phyloP scores from a whole-genome alignment of 2,797 vertebrate species.

The Dicrostonyx torquatus region DNA sequence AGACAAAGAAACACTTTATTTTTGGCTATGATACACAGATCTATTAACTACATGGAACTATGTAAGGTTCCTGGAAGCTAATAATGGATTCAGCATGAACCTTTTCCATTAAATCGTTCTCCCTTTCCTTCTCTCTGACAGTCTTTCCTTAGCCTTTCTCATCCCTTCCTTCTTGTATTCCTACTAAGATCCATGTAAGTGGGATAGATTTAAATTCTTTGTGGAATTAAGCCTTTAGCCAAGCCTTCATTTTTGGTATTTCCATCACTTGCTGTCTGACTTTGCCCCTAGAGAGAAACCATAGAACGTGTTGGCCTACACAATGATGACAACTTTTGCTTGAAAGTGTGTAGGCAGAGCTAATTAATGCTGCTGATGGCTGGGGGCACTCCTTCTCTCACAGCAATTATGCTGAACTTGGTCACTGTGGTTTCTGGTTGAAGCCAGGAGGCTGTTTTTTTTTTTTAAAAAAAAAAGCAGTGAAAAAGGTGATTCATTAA shows the following conservation, averaged over 20 bases:
- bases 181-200: background rate
- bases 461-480: background rate
- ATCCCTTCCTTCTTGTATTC: background rate
- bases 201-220: background rate
- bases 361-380: slow-evolving; percentile 58
- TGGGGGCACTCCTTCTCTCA: background rate
- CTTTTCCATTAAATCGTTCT: background rate
- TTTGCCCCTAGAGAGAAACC: slow-evolving; percentile 35
- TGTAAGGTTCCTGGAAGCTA: background rate
- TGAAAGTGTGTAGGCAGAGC: slow-evolving; percentile 58
- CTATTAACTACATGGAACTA: background rate
- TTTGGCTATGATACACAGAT: background rate
- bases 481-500: slow-evolving; percentile 64
- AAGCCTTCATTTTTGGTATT: background rate
- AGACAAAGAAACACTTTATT: background rate
- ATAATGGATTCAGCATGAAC: background rate
- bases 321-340: slow-evolving; percentile 49
- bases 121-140: background rate
- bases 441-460: slow-evolving; percentile 27
- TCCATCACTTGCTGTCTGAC: background rate
- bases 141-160: background rate
- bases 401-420: slow-evolving; percentile 61
- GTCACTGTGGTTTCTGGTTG: slow-evolving; percentile 13
- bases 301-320: background rate
- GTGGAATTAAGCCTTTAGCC: background rate